Percentiles rank a stretch among this genome's conserved stretches.
These are phyloP conservation scores for Megamerina dolium DNA, from an alignment of 2,888 invertebrate genomes.

Conservation along the genomic window DNA sequence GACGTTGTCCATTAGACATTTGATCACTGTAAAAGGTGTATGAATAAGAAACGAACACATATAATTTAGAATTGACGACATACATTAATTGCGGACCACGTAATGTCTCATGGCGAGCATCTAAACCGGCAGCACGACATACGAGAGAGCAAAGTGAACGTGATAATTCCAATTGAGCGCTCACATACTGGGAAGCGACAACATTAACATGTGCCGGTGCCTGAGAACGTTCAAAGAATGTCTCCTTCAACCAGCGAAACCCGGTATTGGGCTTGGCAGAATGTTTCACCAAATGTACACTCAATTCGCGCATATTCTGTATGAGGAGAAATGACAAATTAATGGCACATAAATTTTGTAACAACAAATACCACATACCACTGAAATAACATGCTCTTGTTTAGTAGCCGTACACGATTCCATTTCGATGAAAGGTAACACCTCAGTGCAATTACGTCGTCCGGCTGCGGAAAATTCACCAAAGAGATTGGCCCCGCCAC, in stretches of 20 bases:
- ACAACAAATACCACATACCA: conserved; percentile 52
- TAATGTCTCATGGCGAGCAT: conserved; percentile 62
- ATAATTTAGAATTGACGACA: too few relatives aligned
- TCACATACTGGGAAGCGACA: conserved; percentile 73
- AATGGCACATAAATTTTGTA: background rate
- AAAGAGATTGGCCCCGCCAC: conserved; percentile 52
- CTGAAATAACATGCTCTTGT: conserved; percentile 82
- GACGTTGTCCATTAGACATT: conserved; percentile 62
- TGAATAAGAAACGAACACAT: too few relatives aligned
- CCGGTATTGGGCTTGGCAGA: conserved; percentile 50
- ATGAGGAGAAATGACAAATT: background rate
- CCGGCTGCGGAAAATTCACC: conserved; percentile 47
- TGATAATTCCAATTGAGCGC: conserved; percentile 74
- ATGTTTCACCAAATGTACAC: conserved; percentile 72
- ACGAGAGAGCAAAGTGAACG: conserved; percentile 70
- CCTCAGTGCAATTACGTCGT: conserved; percentile 52
- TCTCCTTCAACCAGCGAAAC: conserved; percentile 50
- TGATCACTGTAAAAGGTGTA: conserved; percentile 58
- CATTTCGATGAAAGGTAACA: conserved; percentile 72
- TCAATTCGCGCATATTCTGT: conserved; percentile 77
- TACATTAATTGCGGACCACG: conserved; percentile 77
- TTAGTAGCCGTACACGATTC: conserved; percentile 83
- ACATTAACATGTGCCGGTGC: conserved; percentile 71
- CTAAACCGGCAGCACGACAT: conserved; percentile 62
- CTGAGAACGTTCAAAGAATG: conserved; percentile 51